phyloP scores from a whole-genome alignment of 2,888 invertebrate genomes.

The Drosophila buzzatii region DNA sequence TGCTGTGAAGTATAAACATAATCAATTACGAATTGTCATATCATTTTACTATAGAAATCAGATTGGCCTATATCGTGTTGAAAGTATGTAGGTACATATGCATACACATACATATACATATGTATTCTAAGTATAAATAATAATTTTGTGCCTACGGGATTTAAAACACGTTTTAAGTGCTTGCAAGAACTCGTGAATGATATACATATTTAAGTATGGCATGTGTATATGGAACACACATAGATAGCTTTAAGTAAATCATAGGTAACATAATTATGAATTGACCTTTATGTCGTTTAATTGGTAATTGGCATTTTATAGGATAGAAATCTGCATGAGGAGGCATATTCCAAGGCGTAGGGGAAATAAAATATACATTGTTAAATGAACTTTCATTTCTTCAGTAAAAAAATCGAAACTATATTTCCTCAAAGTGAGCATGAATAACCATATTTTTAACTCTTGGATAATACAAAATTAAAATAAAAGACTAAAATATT shows the following conservation, averaged over 20 bases:
- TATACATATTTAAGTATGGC: constrained; percentile 5
- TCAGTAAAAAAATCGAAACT: not conserved
- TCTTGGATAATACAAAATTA: no score
- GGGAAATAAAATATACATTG: not conserved
- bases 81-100: constrained; percentile 1
- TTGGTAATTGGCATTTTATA: constrained; percentile 8
- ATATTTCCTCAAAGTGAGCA: no score
- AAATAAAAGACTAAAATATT: no score
- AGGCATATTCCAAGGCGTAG: not conserved
- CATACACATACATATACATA: constrained; percentile 1
- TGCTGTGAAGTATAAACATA: constrained; percentile 10
- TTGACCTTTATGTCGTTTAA: not conserved
- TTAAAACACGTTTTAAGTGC: constrained; percentile 6
- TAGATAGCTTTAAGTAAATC: constrained; percentile 7
- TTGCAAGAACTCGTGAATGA: constrained; percentile 9
- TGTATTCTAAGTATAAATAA: constrained; percentile 7
- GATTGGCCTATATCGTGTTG: constrained; percentile 3
- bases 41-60: not conserved
- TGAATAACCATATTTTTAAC: no score
- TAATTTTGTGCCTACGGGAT: constrained; percentile 3
- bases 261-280: not conserved
- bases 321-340: not conserved
- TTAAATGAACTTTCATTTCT: not conserved
- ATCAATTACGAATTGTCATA: not conserved
- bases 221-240: constrained; percentile 3